Evolutionary conservation across 2,113 vertebrate genomes (phyloP), one percentile per base, ranked within the genome.

Genomic region (Sturnira hondurensis): DNA sequence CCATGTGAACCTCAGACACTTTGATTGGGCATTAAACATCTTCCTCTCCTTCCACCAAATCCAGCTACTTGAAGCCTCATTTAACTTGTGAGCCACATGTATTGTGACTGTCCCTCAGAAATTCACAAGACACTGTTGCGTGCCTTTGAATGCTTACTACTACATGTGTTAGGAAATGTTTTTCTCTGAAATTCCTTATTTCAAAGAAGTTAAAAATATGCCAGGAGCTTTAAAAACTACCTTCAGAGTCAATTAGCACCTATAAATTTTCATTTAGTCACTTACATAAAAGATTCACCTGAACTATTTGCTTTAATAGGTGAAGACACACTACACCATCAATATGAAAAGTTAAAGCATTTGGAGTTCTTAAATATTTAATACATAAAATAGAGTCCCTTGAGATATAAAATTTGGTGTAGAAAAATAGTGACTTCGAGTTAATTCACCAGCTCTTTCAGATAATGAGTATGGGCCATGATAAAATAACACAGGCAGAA

Each of bases 171-270:
- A 65, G 14, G 70, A 87, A 86, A 41, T 65, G 10, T 56, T 65
- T 81, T 89, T 83, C 61, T 33, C 68, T 74, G 17, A 89, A 86
- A 91, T 93, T 77, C 36, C n/a, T n/a, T 63, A 81, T 65, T 74
- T 95, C 52, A 87, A 80, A 92, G 33, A 86, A 78, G 74, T 83
- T 74, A 77, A 83, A 96, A 96, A 92, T 56, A 76, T 1, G 26
- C 12, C 45, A 94, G 33, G 41, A 68, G 6, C 38, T 92, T 78
- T n/a, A 86, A 87, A 92, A 71, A 47, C 43, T 45, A 74, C 56
- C 36, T 95, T 94, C 24, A 17, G 74, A 86, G 50, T 80, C 56
- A 85, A 45, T 78, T 68, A 70, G 65, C 43, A 65, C 56, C 76
- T 38, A 47, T 3, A 68, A 47, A 94, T 63, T 92, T 28, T 56